phyloP scores from a whole-genome alignment of 2,113 vertebrate genomes.

The Marmota monax region DNA sequence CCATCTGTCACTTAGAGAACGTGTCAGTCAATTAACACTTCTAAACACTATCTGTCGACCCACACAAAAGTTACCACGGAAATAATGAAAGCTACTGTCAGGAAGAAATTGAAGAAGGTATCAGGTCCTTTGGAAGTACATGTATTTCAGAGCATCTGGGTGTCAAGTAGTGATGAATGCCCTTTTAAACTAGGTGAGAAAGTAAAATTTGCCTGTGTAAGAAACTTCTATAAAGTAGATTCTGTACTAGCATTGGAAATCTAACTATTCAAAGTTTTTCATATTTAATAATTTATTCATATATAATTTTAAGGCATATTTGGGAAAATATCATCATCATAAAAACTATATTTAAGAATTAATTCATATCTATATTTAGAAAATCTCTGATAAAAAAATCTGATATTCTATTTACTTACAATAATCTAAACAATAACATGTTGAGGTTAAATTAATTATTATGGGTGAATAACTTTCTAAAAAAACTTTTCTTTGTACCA shows the following conservation, averaged over 20 bases:
- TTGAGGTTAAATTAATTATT: background rate
- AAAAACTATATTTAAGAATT: background rate
- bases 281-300: constrained; percentile 8
- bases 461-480: background rate
- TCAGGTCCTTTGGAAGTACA: constrained; percentile 66
- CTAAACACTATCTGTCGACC: background rate
- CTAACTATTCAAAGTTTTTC: background rate
- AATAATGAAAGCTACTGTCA: constrained; percentile 66
- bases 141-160: constrained; percentile 72
- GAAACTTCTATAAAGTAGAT: constrained; percentile 13
- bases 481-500: background rate
- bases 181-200: constrained; percentile 70
- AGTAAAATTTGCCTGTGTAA: constrained; percentile 60
- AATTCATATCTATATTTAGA: background rate
- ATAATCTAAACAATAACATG: background rate
- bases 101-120: constrained; percentile 68
- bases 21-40: constrained; percentile 63
- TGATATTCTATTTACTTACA: background rate
- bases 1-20: background rate
- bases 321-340: background rate
- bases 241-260: background rate
- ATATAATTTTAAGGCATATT: background rate
- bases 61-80: constrained; percentile 47
- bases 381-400: background rate
- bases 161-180: constrained; percentile 76